Evolutionary conservation across 1,140 invertebrate species (phyloP), one percentile per base, ranked within the genome.

Genomic region (Papilio xuthus): DNA sequence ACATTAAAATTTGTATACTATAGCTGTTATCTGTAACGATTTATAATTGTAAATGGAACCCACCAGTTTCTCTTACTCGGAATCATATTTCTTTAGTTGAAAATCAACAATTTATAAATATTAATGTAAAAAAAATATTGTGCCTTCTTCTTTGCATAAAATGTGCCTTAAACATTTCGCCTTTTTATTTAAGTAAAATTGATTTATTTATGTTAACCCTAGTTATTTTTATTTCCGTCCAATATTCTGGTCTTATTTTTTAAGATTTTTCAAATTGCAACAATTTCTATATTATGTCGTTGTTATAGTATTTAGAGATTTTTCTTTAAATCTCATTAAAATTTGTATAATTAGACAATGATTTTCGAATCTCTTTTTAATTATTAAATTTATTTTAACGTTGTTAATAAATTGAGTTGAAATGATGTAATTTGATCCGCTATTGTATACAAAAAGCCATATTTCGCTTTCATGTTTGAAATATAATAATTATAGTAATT

Each of bases 211-310:
- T 80, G 71, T 77, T 76, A 80, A 81, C 77, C 79, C 81, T 80
- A 85, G 76, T 44, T 80, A 80, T 78, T 80, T 80, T 81, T 79
- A 53, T 77, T 80, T 86, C 86, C 85, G 85, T 88, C 85, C 85
- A 88, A 83, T 23, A 78, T 77, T 86, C 85, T 88, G 85, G 85
- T 88, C 86, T 84, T 85, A 81, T 47, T 41, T 75, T 80, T 78
- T 82, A 75, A 76, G 75, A 73, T 73, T 37, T 32, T 74, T 74
- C 53, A 79, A 71, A 56, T 79, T 76, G 74, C 74, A 75, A 56
- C 47, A 53, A 75, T 67, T 32, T 53, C 8, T 53, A 53, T 50
- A 50, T 50, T 50, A 50, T 47, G 15, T 53, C 50, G 50, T 53
- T 53, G 6, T 53, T 53, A 53, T 53, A 53, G 50, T 20, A 20